Percentiles rank a stretch among this genome's conserved stretches.
These are phyloP conservation scores for Trichonephila inaurata DNA, from an alignment of 1,140 invertebrate genomes.

Conservation along the genomic window DNA sequence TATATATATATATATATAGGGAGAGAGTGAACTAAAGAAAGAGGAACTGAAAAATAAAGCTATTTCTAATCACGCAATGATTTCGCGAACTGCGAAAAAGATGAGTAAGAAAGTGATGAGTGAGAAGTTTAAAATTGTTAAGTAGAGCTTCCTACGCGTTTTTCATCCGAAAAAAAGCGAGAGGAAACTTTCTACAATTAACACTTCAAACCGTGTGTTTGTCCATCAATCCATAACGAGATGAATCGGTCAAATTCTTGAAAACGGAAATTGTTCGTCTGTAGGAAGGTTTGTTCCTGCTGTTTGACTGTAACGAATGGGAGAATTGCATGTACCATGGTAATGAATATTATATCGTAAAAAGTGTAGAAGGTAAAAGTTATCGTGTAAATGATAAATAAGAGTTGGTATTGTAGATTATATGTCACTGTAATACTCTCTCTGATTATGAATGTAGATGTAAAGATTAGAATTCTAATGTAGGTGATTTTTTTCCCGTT, in stretches of 20 bases:
- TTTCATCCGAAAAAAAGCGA: background rate
- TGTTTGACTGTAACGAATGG: background rate
- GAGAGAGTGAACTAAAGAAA: no score
- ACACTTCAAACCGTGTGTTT: conserved; percentile 11
- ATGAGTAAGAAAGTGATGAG: no score
- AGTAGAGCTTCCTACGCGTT: conserved; percentile 1
- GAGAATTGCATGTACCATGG: background rate
- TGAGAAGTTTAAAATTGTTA: background rate
- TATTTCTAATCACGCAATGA: background rate
- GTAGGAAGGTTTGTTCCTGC: no score
- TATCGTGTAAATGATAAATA: background rate
- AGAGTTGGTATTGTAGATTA: background rate
- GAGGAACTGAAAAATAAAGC: background rate
- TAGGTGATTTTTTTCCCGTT: background rate
- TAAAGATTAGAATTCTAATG: background rate
- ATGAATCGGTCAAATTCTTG: background rate
- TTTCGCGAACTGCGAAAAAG: background rate
- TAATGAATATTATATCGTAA: background rate
- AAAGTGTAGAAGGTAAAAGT: background rate
- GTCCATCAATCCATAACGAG: background rate
- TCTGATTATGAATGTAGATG: background rate
- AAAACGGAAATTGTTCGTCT: background rate
- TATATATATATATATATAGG: no score
- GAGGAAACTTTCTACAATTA: background rate
- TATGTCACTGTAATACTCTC: background rate